Evolutionary conservation across 2,888 invertebrate species (phyloP).

Genomic region (Protonemura montana): DNA sequence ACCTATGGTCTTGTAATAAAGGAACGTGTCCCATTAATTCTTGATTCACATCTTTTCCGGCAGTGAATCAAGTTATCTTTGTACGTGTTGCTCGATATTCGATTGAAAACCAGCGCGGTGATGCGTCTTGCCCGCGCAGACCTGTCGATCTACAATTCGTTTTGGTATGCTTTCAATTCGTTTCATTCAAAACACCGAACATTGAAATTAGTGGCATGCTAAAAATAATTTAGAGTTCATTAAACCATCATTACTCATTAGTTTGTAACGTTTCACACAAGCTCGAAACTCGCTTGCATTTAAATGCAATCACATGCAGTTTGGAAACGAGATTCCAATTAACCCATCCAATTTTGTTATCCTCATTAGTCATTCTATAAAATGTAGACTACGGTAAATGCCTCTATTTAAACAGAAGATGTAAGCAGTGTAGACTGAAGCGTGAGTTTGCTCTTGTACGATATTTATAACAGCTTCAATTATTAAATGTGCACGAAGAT

Average conservation of each 20-base stretch:
- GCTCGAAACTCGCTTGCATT: not conserved
- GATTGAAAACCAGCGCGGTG: not conserved
- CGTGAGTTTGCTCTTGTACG: not conserved
- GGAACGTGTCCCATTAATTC: not conserved
- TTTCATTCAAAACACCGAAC: not conserved
- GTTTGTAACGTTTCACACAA: not conserved
- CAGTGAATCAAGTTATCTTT: not conserved
- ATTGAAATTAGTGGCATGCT: not conserved
- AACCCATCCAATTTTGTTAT: slow-evolving; percentile 8
- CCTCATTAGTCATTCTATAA: slow-evolving; percentile 23
- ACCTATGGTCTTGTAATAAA: not conserved
- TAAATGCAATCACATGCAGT: not conserved
- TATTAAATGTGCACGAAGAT: too few relatives aligned
- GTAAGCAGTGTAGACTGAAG: not conserved
- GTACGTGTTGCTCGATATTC: slow-evolving; percentile 12
- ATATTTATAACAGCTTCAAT: not conserved
- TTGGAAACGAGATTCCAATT: slow-evolving; percentile 10
- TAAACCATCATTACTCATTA: slow-evolving; percentile 12
- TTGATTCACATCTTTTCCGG: slow-evolving; percentile 12
- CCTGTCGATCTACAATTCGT: not conserved
- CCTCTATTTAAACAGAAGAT: not conserved
- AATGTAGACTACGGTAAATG: not conserved
- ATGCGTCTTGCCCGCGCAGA: not conserved
- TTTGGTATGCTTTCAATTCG: not conserved
- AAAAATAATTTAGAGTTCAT: not conserved